These are phyloP conservation scores for Stigmatopora nigra DNA, from an alignment of 2,113 vertebrate genomes.

Conservation along the genomic window DNA sequence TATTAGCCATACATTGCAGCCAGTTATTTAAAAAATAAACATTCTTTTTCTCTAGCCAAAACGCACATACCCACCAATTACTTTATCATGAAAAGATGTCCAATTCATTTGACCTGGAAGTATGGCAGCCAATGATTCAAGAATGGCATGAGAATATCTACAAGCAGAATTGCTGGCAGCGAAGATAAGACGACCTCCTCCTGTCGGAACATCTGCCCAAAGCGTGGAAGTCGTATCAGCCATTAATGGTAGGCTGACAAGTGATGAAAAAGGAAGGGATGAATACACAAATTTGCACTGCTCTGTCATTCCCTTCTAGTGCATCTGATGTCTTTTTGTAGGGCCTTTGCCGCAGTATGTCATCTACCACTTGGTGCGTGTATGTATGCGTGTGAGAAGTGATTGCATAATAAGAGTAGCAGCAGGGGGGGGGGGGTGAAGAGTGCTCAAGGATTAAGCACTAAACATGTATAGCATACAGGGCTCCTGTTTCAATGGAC, in stretches of 20 bases:
- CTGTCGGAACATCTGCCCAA: constrained; percentile 20
- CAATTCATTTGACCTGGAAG: too few species aligned
- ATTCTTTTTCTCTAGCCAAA: too few species aligned
- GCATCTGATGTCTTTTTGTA: background rate
- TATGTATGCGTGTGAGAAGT: constrained; percentile 12
- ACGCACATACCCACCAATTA: too few species aligned
- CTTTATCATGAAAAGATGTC: too few species aligned
- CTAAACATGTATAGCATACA: background rate
- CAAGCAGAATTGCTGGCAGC: constrained; percentile 19
- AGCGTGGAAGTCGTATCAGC: background rate
- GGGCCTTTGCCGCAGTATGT: constrained; percentile 10
- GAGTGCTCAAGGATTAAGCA: constrained; percentile 19
- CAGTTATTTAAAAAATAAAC: too few species aligned
- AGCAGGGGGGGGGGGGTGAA: background rate
- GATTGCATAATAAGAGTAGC: constrained; percentile 16
- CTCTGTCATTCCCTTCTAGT: background rate
- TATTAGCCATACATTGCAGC: too few species aligned
- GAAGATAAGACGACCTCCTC: constrained; percentile 21
- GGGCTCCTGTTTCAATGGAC: background rate
- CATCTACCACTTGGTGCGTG: background rate
- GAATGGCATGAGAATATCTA: constrained; percentile 7
- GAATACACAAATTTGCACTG: background rate
- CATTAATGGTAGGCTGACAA: constrained; percentile 1
- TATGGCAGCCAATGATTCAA: background rate
- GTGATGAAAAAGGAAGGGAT: background rate